Percentiles rank a stretch among this genome's conserved stretches.
Evolutionary conservation across 1,140 invertebrate species (phyloP).

Genomic region (Microplitis mediator): DNA sequence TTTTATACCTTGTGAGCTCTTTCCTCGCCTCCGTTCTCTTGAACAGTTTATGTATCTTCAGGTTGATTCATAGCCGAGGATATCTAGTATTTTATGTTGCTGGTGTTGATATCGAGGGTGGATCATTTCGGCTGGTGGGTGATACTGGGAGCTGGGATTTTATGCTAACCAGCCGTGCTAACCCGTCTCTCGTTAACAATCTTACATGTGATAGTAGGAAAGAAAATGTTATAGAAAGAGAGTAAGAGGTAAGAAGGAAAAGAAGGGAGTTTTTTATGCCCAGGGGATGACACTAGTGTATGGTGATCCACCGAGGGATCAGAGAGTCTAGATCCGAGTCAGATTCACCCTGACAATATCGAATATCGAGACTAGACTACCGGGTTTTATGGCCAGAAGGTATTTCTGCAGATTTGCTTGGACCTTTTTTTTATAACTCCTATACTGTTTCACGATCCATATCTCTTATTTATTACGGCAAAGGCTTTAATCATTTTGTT

Average conservation of each 20-base stretch:
- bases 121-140: slow-evolving; percentile 39
- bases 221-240: not conserved
- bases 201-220: slow-evolving; percentile 21
- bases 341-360: slow-evolving; percentile 15
- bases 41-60: too few species aligned
- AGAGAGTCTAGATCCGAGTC: not conserved
- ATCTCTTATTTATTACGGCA: not conserved
- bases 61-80: too few species aligned
- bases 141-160: slow-evolving; percentile 34
- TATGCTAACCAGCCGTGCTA: slow-evolving; percentile 41
- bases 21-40: too few species aligned
- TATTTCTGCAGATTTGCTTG: slow-evolving; percentile 28
- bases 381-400: slow-evolving; percentile 22
- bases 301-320: slow-evolving; percentile 17
- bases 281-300: slow-evolving; percentile 30
- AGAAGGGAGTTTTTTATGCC: slow-evolving; percentile 28
- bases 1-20: too few species aligned
- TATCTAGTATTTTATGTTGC: slow-evolving; percentile 45
- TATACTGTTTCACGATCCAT: slow-evolving; percentile 1
- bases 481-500: slow-evolving; percentile 2
- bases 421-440: slow-evolving; percentile 8
- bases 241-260: not conserved
- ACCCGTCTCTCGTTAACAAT: slow-evolving; percentile 42
- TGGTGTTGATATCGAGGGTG: slow-evolving; percentile 42
- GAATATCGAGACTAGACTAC: slow-evolving; percentile 26